Evolutionary conservation across 2,888 invertebrate species (phyloP), one percentile per base, ranked within the genome.

Genomic region (Drosophila nr. perissopoda): DNA sequence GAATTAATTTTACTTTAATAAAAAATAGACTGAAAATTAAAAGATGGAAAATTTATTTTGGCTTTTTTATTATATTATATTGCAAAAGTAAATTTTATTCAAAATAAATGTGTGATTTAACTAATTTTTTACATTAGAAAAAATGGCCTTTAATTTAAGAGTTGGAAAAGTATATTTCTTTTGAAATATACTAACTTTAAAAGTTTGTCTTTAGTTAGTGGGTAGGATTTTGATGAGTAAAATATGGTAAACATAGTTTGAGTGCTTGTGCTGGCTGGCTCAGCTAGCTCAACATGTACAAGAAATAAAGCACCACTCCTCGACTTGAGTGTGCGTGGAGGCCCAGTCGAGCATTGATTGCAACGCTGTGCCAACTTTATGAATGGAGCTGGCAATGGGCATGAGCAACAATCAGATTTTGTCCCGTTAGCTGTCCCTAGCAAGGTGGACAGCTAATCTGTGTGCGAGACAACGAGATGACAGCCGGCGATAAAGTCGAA

Each of bases 401-500:
- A 42, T 42, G 33, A 45, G 45, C 21, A 36, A 63, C n/a, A 40
- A 52, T 57, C 40, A 31, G 33, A 40, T 51, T 34, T 11, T 54
- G 52, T 69, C 52, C 72, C 80, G 72, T 67, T 73, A 72, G 34
- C 54, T 45, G 67, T 68, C 67, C 69, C 79, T 81, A 33, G 66
- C 76, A 34, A 65, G 68, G 69, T 76, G 66, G 73, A 63, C 77
- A 83, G 54, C 54, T 57, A 60, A 67, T 74, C 75, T 86, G 69
- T 86, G 87, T 83, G 70, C 71, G 65, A 73, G 62, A 76, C 86
- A 81, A 60, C 33, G 61, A 85, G 90, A 85, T 85, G 90, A 89
- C 88, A 85, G 73, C 60, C 51, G 45, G 65, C 70, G 85, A 85
- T 85, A 85, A 89, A 69, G 79, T 42, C 68, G 65, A 61, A 69